These are phyloP conservation scores for Geotrypetes seraphini DNA, from an alignment of 2,797 vertebrate genomes.

Conservation along the genomic window DNA sequence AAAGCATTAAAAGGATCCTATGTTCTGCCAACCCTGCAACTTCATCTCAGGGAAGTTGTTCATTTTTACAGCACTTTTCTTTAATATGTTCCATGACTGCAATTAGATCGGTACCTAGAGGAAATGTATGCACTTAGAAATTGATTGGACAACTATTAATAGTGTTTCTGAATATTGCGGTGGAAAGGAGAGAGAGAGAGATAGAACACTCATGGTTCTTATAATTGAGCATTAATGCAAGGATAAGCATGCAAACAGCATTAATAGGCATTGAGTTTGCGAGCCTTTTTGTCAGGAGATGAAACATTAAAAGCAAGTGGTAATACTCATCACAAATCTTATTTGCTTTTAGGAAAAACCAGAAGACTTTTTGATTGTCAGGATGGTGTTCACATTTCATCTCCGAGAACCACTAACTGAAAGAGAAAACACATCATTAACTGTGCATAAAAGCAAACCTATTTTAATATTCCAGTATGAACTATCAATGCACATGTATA, in stretches of 20 bases:
- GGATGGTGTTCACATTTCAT: no score
- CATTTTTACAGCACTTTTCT: constrained; percentile 37
- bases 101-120: constrained; percentile 48
- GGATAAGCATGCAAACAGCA: constrained; percentile 13
- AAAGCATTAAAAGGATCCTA: constrained; percentile 29
- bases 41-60: constrained; percentile 26
- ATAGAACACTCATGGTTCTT: constrained; percentile 22
- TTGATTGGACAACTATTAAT: constrained; percentile 47
- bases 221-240: constrained; percentile 34
- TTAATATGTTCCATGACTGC: constrained; percentile 47
- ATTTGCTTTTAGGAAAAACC: no score
- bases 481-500: no score
- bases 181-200: constrained; percentile 24
- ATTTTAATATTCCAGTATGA: no score
- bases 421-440: no score
- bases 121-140: constrained; percentile 46
- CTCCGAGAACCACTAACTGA: no score
- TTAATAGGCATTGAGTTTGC: constrained; percentile 6
- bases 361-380: no score
- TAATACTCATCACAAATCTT: no score
- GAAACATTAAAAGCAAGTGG: no score
- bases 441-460: no score
- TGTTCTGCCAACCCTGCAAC: constrained; percentile 29
- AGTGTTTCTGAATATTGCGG: constrained; percentile 30
- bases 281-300: no score